These are phyloP conservation scores for Erpetoichthys calabaricus DNA, from an alignment of 2,797 vertebrate species.

Conservation along the genomic window DNA sequence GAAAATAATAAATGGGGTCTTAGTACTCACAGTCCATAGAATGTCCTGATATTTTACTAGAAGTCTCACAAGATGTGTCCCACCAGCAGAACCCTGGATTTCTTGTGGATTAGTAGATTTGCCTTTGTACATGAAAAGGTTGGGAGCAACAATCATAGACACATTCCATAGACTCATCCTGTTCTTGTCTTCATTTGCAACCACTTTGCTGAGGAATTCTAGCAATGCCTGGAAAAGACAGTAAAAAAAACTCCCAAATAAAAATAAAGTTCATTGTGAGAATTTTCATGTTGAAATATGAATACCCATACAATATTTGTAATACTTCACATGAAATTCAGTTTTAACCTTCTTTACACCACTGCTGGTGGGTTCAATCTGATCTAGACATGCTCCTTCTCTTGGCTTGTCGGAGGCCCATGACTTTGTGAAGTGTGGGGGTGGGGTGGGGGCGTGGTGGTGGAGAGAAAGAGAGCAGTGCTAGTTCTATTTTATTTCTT, in stretches of 20 bases:
- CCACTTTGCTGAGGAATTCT: constrained; percentile 76
- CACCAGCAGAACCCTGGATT: constrained; percentile 63
- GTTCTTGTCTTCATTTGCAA: constrained; percentile 76
- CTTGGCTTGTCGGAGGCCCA: too few relatives aligned
- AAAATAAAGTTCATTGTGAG: neutral
- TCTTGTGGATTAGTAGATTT: constrained; percentile 64
- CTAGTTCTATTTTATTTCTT: too few relatives aligned
- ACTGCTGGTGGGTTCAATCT: too few relatives aligned
- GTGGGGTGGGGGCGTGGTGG: too few relatives aligned
- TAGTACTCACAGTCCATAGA: constrained; percentile 71
- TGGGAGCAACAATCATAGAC: constrained; percentile 87
- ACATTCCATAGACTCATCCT: constrained; percentile 93
- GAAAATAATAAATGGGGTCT: neutral
- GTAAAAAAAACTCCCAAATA: neutral
- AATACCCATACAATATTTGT: neutral
- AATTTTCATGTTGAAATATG: neutral
- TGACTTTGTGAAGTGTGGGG: too few relatives aligned
- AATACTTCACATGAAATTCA: neutral
- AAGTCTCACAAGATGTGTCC: constrained; percentile 67
- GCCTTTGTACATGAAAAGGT: constrained; percentile 69
- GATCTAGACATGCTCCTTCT: too few relatives aligned
- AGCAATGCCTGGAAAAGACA: constrained; percentile 61
- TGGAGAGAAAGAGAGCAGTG: too few relatives aligned
- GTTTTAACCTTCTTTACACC: neutral
- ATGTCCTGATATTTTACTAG: constrained; percentile 81